Percentiles rank a stretch among this genome's conserved stretches.
Evolutionary conservation across 1,140 invertebrate genomes (phyloP).

Genomic region (Neotoxoptera formosana): DNA sequence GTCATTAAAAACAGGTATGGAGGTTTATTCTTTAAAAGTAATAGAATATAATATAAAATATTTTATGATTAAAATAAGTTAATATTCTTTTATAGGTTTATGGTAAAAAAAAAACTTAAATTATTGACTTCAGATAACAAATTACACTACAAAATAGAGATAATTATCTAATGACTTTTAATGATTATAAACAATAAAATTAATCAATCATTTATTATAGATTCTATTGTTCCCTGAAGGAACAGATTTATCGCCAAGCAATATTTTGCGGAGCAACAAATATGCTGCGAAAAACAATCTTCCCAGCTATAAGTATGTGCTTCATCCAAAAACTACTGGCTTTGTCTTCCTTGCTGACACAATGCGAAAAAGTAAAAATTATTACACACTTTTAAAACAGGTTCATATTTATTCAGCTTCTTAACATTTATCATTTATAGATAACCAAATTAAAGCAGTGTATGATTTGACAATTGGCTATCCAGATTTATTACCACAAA

Average conservation of each 20-base stretch:
- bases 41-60: too few species aligned
- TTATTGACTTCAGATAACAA: neutral
- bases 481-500: slow-evolving; percentile 73
- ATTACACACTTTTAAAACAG: neutral
- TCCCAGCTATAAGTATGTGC: slow-evolving; percentile 73
- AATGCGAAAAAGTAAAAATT: slow-evolving; percentile 66
- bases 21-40: too few species aligned
- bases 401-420: slow-evolving; percentile 15
- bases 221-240: slow-evolving; percentile 89
- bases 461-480: slow-evolving; percentile 85
- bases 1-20: too few species aligned
- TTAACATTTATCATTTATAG: slow-evolving; percentile 62
- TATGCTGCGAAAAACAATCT: slow-evolving; percentile 77
- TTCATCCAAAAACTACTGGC: slow-evolving; percentile 87
- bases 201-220: slow-evolving; percentile 62
- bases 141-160: neutral
- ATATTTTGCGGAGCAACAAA: slow-evolving; percentile 74
- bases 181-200: neutral
- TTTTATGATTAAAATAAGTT: too few species aligned
- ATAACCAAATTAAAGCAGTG: slow-evolving; percentile 69
- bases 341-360: slow-evolving; percentile 76
- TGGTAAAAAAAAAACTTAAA: neutral
- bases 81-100: too few species aligned
- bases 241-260: slow-evolving; percentile 80
- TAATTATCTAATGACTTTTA: neutral